Evolutionary conservation across 2,888 invertebrate species (phyloP), one percentile per base, ranked within the genome.

Genomic region (Metallyticus violacea): DNA sequence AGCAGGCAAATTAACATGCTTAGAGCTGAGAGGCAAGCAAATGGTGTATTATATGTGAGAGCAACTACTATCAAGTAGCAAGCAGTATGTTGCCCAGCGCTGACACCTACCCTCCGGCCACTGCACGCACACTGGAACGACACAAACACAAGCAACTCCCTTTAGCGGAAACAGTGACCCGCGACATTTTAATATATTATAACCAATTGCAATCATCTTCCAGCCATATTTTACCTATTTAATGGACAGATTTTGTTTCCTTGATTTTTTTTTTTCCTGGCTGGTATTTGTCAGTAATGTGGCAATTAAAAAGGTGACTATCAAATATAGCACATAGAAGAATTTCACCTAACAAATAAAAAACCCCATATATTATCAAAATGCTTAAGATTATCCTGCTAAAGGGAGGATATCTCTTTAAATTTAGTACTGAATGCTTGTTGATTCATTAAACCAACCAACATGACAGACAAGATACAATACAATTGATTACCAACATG

Each of bases 111-210:
- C 96, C 94, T 97, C 97, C 90, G 97, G 97, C 97, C 97, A 97
- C 93, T 97, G 97, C 92, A 97, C 96, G 94, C 97, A 97, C 93
- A 97, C 97, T 95, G 96, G 92, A 94, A 96, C 95, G 95, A 93
- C 87, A 91, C 92, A 92, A 90, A 90, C 87, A 88, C 86, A 88
- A 86, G 86, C 88, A 87, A 76, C 83, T 83, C 82, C 88, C 86
- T 86, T 88, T 88, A 87, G 87, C 87, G 26, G 62, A 62, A 26
- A 81, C 62, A 40, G 62, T 28, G 22, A 30, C 25, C 6, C 28
- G 83, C 77, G 83, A 77, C 77, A 82, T 26, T 28, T 77, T n/a
- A 83, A 22, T 28, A 26, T 81, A 26, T 29, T 77, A 77, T 62
- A 83, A 83, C 83, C 83, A 83, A 26, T 29, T 77, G 28, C 81